Base-by-base conservation (phyloP, 1,140 invertebrate species). In the Xylocopa sonorina region DNA sequence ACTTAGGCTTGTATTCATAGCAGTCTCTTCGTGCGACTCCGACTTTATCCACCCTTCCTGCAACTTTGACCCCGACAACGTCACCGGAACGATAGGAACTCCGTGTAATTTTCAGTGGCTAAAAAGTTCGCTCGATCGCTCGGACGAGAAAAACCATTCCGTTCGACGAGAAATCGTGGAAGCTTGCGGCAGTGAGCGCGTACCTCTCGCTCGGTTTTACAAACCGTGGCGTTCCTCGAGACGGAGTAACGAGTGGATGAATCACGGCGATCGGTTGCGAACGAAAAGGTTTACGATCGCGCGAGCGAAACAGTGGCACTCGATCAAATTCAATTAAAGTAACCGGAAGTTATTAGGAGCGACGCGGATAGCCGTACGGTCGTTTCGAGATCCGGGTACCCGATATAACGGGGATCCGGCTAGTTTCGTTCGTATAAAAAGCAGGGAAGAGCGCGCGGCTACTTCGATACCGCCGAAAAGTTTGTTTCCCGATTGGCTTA, bases 401-500 rank as follows among this genome's bases (percentile, higher is more conserved):
- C 72, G 82, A 85, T 85, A 84, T 50, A 71, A 62, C 46, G n/a
- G 69, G 77, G 60, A 68, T 48, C 60, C 29, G 32, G 64, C 51
- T 64, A 29, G 51, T 71, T 73, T 43, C 60, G 46, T 48, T 57
- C 53, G 64, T 74, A 83, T 71, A 76, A 81, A 82, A 84, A 68
- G 27, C 51, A 67, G 34, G 24, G 66, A 68, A 38, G 58, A 79
- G 55, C 12, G 24, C 21, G 24, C 18, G 51, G 64, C 78, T 71
- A 78, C n/a, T n/a, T n/a, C 82, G 84, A 86, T 86, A 86, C 82
- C 82, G 76, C 71, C 82, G 82, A 86, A 87, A 87, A 87, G 80
- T 87, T 87, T 86, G 86, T 86, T 84, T 87, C 77, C 66, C 76
- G 78, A 80, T 79, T 81, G 80, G 82, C 82, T 87, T 87, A 87